These are phyloP conservation scores for Cistogaster globosa DNA, from an alignment of 2,888 invertebrate species.

Conservation along the genomic window DNA sequence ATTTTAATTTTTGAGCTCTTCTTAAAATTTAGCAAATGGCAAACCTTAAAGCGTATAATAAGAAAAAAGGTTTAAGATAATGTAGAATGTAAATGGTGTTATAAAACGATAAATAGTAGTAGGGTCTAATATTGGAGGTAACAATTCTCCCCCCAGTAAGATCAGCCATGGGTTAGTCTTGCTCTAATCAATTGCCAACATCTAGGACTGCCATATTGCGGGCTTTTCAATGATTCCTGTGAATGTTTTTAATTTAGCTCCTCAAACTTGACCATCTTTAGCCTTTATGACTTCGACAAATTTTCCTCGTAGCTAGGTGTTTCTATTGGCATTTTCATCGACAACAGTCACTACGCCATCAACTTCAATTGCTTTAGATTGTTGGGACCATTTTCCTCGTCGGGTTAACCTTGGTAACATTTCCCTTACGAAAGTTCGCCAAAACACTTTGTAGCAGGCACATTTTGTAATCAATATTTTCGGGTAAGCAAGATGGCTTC, in stretches of 20 bases:
- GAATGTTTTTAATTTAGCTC: too few species aligned
- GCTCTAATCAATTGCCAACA: neutral
- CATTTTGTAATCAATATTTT: slow-evolving; percentile 17
- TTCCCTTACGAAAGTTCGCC: slow-evolving; percentile 5
- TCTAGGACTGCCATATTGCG: slow-evolving; percentile 1
- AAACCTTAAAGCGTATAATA: too few species aligned
- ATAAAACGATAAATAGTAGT: neutral
- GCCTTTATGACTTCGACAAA: too few species aligned
- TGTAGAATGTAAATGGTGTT: neutral
- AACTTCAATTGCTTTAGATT: too few species aligned
- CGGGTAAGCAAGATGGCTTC: neutral
- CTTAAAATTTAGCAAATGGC: too few species aligned
- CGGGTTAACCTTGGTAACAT: slow-evolving; percentile 8
- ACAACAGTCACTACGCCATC: too few species aligned
- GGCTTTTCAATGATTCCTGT: too few species aligned
- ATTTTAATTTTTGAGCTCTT: too few species aligned
- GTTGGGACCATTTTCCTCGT: slow-evolving; percentile 3
- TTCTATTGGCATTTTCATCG: too few species aligned
- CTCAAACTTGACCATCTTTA: too few species aligned
- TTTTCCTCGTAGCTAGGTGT: neutral
- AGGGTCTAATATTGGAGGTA: neutral
- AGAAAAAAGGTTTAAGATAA: too few species aligned
- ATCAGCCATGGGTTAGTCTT: neutral
- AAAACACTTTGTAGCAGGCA: slow-evolving; percentile 12
- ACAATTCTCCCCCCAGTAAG: slow-evolving; percentile 28